Evolutionary conservation across 2,113 vertebrate species (phyloP).

Genomic region (Dissostichus mawsoni): DNA sequence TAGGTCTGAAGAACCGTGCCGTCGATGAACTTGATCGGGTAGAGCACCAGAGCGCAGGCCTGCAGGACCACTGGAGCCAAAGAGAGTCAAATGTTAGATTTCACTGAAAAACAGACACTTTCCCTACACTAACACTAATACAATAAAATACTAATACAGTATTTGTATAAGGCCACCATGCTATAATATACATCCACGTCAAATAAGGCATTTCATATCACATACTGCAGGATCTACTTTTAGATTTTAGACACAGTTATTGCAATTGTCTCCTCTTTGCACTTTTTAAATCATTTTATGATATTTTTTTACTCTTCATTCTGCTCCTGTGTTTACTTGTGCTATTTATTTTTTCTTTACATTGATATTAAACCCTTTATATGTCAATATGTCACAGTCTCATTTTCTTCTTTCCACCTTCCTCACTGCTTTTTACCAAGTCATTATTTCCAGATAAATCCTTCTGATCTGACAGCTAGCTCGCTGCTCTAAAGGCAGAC

Average conservation of each 20-base stretch:
- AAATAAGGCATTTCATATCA: neutral
- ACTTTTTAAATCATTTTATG: neutral
- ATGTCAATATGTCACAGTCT: neutral
- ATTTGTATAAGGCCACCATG: too few species aligned
- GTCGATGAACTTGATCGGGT: conserved; percentile 89
- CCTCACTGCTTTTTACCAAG: neutral
- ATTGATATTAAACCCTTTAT: neutral
- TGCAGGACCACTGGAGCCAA: conserved; percentile 85
- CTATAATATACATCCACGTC: neutral
- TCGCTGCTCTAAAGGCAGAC: conserved; percentile 8
- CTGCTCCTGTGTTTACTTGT: neutral
- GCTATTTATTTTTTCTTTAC: neutral
- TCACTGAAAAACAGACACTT: neutral
- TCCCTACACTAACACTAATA: too few species aligned
- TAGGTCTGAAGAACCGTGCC: conserved; percentile 85
- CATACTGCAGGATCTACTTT: neutral
- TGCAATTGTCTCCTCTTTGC: too few species aligned
- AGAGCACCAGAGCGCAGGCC: conserved; percentile 87
- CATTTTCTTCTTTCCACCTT: neutral
- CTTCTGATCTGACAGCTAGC: conserved; percentile 6
- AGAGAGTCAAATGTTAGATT: conserved; percentile 23
- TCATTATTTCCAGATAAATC: neutral
- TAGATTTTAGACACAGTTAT: neutral
- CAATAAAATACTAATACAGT: too few species aligned
- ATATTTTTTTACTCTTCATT: neutral